Percentiles rank a stretch among this genome's conserved stretches.
These are phyloP conservation scores for Heliconius himera DNA, from an alignment of 1,140 invertebrate species.

Conservation along the genomic window DNA sequence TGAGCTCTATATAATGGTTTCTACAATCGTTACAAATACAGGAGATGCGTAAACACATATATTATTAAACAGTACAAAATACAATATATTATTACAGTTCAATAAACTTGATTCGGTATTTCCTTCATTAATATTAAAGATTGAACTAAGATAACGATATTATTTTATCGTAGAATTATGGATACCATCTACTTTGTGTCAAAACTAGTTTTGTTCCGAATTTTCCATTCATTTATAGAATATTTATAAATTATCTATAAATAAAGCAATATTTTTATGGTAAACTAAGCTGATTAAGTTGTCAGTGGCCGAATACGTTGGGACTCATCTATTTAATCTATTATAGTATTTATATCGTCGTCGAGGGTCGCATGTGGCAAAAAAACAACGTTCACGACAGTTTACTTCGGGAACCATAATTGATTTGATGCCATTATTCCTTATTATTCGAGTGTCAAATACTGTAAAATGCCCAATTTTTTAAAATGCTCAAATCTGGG, in stretches of 20 bases:
- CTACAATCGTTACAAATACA: too few relatives aligned
- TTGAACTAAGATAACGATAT: neutral
- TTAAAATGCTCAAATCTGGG: neutral
- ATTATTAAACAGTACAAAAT: neutral
- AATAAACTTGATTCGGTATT: neutral
- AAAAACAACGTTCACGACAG: neutral
- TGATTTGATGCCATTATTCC: neutral
- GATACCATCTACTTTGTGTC: neutral
- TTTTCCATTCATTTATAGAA: neutral
- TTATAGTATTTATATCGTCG: neutral
- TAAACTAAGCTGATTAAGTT: conserved; percentile 50
- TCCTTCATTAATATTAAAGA: neutral
- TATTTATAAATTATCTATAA: conserved; percentile 8
- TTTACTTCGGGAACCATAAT: neutral
- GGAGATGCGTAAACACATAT: neutral
- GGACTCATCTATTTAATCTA: neutral
- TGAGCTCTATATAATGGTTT: too few relatives aligned
- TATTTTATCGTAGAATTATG: neutral
- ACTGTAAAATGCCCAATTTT: neutral
- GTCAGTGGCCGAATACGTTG: conserved; percentile 42
- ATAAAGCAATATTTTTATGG: conserved; percentile 2
- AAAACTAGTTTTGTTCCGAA: neutral
- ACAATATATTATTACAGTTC: neutral
- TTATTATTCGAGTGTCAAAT: neutral
- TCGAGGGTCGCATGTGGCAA: neutral